A percentile compares a stretch with the other conserved stretches of the same genome.
phyloP scores from a whole-genome alignment of 2,888 invertebrate species.

The Saturnia pavonia region DNA sequence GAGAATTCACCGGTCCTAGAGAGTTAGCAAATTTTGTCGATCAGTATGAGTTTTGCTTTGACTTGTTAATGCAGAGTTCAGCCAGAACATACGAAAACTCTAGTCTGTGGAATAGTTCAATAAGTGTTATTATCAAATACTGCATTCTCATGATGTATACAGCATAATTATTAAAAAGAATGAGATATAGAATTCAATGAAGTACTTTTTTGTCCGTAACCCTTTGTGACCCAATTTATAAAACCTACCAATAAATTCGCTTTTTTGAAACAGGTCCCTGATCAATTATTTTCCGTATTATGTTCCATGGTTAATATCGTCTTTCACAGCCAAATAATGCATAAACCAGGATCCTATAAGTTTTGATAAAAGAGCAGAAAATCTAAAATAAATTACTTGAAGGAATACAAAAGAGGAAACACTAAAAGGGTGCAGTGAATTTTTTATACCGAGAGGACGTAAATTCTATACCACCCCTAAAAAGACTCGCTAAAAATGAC shows the following conservation, averaged over 20 bases:
- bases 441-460: constrained; percentile 43
- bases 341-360: too few relatives aligned
- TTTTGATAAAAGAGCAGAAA: too few relatives aligned
- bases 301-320: not conserved
- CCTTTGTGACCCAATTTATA: too few relatives aligned
- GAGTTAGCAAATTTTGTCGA: not conserved
- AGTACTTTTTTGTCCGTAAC: too few relatives aligned
- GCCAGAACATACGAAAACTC: not conserved
- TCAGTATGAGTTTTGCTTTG: not conserved
- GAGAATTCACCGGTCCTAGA: not conserved
- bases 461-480: constrained; percentile 43
- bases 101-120: not conserved
- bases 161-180: too few relatives aligned
- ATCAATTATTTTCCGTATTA: not conserved
- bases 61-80: not conserved
- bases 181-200: too few relatives aligned
- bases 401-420: constrained; percentile 43
- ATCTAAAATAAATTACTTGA: constrained; percentile 45
- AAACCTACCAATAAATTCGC: not conserved
- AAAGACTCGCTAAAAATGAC: constrained; percentile 29
- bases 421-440: constrained; percentile 55
- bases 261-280: not conserved
- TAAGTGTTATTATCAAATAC: not conserved
- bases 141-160: not conserved
- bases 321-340: not conserved